Evolutionary conservation across 2,888 invertebrate genomes (phyloP).

Genomic region (Serrognathus titanus): DNA sequence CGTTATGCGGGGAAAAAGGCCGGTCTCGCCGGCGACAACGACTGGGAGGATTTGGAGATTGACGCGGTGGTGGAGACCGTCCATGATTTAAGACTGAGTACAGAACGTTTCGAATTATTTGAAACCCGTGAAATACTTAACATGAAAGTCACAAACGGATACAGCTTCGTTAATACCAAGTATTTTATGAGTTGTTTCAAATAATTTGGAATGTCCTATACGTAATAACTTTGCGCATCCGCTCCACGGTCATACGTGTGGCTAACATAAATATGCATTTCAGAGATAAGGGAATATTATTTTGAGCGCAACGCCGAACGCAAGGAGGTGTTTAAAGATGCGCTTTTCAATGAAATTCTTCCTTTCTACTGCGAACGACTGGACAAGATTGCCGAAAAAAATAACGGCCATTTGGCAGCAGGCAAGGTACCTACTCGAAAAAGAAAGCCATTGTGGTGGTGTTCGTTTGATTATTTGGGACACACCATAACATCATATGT

Average conservation of each 20-base stretch:
- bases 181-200: no score
- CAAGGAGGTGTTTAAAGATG: conserved; percentile 53
- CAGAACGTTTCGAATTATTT: no score
- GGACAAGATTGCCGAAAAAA: conserved; percentile 56
- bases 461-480: no score
- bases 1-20: conserved; percentile 62
- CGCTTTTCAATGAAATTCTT: conserved; percentile 52
- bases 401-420: conserved; percentile 58
- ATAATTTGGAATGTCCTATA: no score
- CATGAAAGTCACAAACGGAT: no score
- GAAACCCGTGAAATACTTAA: no score
- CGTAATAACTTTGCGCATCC: no score
- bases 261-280: no score
- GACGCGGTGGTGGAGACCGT: conserved; percentile 60
- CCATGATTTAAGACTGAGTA: conserved; percentile 58
- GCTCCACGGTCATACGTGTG: no score
- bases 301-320: conserved; percentile 54
- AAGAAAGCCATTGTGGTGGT: no score
- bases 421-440: conserved; percentile 35
- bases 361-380: conserved; percentile 59
- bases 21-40: conserved; percentile 55
- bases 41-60: conserved; percentile 60
- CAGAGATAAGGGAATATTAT: conserved; percentile 43
- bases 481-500: no score
- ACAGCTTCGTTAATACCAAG: no score